phyloP scores from a whole-genome alignment of 1,140 invertebrate species.

The Steinernema khuongi region DNA sequence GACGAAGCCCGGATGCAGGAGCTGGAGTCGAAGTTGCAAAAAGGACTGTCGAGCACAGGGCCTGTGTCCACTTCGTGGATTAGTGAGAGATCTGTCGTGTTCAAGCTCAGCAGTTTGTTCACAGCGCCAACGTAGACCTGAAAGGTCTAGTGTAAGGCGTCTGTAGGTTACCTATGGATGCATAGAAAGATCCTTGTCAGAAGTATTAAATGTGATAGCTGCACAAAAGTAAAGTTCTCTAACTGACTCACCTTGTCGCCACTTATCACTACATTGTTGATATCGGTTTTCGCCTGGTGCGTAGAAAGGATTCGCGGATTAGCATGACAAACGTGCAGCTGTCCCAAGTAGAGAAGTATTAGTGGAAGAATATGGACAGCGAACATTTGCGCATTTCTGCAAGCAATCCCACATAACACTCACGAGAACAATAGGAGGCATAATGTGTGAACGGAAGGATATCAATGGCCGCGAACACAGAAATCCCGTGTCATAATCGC shows the following conservation, averaged over 20 bases:
- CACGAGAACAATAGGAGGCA: neutral
- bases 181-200: slow-evolving; percentile 15
- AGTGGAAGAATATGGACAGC: slow-evolving; percentile 14
- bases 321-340: neutral
- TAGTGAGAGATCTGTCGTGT: slow-evolving; percentile 72
- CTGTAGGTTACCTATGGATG: neutral
- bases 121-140: slow-evolving; percentile 86
- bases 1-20: slow-evolving; percentile 44
- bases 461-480: neutral
- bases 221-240: slow-evolving; percentile 3
- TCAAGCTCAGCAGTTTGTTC: slow-evolving; percentile 84
- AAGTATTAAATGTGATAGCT: neutral
- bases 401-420: neutral
- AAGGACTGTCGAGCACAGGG: slow-evolving; percentile 62
- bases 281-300: slow-evolving; percentile 18
- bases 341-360: neutral
- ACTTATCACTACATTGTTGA: slow-evolving; percentile 44
- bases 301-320: slow-evolving; percentile 2
- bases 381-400: slow-evolving; percentile 15
- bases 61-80: slow-evolving; percentile 76
- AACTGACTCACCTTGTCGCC: slow-evolving; percentile 33
- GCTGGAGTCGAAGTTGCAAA: slow-evolving; percentile 43
- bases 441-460: slow-evolving; percentile 7
- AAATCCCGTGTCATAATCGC: slow-evolving; percentile 12
- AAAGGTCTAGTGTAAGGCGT: slow-evolving; percentile 27